phyloP scores from a whole-genome alignment of 2,888 invertebrate species.

The Gastrophysa polygoni region DNA sequence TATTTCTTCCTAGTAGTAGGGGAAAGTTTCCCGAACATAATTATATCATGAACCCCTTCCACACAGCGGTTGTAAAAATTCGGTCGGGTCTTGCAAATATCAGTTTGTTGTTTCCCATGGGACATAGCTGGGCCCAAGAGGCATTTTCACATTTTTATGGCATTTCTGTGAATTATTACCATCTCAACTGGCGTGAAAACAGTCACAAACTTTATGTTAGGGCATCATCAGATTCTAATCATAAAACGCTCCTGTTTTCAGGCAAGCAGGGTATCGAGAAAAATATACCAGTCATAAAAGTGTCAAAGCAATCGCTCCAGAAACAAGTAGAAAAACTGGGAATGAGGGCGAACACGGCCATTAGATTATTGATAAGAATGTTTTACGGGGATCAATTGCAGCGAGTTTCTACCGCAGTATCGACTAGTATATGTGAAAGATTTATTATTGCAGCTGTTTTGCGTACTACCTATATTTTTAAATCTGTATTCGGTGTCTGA shows the following conservation, averaged over 20 bases:
- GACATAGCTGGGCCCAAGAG: neutral
- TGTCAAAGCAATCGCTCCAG: neutral
- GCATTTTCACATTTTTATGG: neutral
- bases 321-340: slow-evolving; percentile 16
- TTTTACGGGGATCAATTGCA: slow-evolving; percentile 41
- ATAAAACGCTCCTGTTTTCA: neutral
- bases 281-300: slow-evolving; percentile 14
- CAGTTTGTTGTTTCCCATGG: too few species aligned
- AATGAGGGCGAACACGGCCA: slow-evolving; percentile 16
- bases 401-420: slow-evolving; percentile 37
- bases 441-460: slow-evolving; percentile 46
- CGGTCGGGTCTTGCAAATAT: too few species aligned
- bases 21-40: too few species aligned
- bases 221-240: neutral
- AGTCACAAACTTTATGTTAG: neutral
- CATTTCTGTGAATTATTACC: slow-evolving; percentile 4
- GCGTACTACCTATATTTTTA: slow-evolving; percentile 39
- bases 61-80: too few species aligned
- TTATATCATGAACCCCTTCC: too few species aligned
- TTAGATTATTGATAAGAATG: slow-evolving; percentile 37
- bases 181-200: neutral
- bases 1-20: too few species aligned
- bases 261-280: neutral
- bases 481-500: slow-evolving; percentile 15
- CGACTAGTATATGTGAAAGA: slow-evolving; percentile 40